Percentiles rank a stretch among this genome's conserved stretches.
These are phyloP conservation scores for Hypercompe scribonia DNA, from an alignment of 2,888 invertebrate genomes.

Conservation along the genomic window DNA sequence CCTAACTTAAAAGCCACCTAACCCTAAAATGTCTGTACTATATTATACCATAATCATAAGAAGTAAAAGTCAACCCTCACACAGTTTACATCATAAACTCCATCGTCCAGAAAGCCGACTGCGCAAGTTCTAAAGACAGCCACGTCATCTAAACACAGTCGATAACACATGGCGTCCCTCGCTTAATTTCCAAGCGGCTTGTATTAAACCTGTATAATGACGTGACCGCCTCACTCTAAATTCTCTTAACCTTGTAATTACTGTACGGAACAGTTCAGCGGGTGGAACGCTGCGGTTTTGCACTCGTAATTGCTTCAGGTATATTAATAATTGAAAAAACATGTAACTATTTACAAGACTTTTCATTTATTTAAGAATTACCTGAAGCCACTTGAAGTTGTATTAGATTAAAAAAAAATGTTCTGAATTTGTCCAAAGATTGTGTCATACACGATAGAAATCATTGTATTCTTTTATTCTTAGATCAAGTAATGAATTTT, in stretches of 20 bases:
- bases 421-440: too few relatives aligned
- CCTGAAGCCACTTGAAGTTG: background rate
- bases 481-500: too few relatives aligned
- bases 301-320: constrained; percentile 8
- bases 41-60: background rate
- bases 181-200: constrained; percentile 25
- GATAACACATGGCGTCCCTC: constrained; percentile 28
- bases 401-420: too few relatives aligned
- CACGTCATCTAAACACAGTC: constrained; percentile 25
- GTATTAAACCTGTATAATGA: constrained; percentile 47
- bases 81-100: constrained; percentile 4
- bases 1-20: background rate
- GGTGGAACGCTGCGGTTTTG: constrained; percentile 31
- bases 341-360: constrained; percentile 3
- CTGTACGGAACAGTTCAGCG: constrained; percentile 22
- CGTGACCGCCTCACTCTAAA: constrained; percentile 35
- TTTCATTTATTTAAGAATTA: background rate
- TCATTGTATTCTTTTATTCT: too few relatives aligned
- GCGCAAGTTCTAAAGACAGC: constrained; percentile 19
- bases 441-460: too few relatives aligned
- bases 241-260: constrained; percentile 30
- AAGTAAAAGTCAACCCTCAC: constrained; percentile 4
- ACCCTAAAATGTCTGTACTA: background rate
- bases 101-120: constrained; percentile 12
- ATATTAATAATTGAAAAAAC: constrained; percentile 12